Conservation (phyloP, 1,140 invertebrate species). For the Drosophila baimaii region DNA sequence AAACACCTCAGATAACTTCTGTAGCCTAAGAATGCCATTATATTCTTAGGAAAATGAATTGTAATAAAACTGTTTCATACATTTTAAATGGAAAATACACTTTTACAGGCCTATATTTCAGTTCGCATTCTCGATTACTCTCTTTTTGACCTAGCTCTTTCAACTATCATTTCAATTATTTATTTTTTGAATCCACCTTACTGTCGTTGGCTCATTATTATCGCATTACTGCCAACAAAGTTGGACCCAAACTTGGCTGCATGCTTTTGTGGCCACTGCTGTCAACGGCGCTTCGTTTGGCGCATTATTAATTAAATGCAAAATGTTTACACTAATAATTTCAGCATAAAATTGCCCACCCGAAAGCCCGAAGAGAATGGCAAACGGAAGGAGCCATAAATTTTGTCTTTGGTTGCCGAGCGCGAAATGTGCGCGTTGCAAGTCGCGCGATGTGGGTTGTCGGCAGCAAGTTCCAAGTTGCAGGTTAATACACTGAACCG, state of each 20-base stretch:
- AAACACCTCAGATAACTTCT: neutral
- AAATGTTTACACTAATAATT: slow-evolving; percentile 83
- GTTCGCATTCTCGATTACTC: neutral
- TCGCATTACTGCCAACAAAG: slow-evolving; percentile 60
- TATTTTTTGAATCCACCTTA: neutral
- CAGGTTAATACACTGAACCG: neutral
- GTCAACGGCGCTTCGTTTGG: slow-evolving; percentile 52
- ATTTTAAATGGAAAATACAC: too few species aligned
- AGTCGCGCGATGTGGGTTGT: slow-evolving; percentile 53
- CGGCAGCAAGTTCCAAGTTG: slow-evolving; percentile 15
- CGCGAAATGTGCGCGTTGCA: slow-evolving; percentile 26
- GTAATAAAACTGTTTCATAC: too few species aligned
- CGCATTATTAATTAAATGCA: slow-evolving; percentile 81
- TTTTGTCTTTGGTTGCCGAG: slow-evolving; percentile 44
- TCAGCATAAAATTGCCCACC: slow-evolving; percentile 62
- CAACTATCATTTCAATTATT: slow-evolving; percentile 9
- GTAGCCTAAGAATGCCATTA: neutral
- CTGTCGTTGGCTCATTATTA: slow-evolving; percentile 58
- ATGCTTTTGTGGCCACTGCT: slow-evolving; percentile 56
- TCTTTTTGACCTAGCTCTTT: neutral
- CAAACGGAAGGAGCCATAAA: slow-evolving; percentile 71
- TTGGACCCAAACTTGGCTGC: slow-evolving; percentile 43
- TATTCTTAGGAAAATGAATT: neutral
- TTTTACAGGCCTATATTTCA: too few species aligned
- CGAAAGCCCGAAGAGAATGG: slow-evolving; percentile 28